Base-by-base conservation (phyloP, 2,797 vertebrate species). In the Hafferia zeledoni region DNA sequence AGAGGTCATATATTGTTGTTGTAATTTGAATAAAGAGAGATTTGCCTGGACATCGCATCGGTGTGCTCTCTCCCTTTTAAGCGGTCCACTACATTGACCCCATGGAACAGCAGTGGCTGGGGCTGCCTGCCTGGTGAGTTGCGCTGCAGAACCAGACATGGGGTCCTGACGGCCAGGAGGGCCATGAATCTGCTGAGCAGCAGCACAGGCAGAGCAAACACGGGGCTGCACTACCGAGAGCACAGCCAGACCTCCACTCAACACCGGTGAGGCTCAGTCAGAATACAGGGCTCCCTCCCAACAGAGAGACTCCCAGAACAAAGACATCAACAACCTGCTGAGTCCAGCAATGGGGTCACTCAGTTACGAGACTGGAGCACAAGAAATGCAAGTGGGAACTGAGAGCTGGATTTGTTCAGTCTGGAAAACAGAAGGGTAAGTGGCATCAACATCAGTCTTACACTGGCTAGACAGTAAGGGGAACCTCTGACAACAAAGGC, bases 91-190 rank as follows among this genome's bases (percentile, higher is more conserved):
- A n/a, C n/a, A n/a, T n/a, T n/a, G n/a, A 53, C 4, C 11, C 22
- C 57, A 57, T 1, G 11, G 33, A 59, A 25, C 17, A n/a, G 41
- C 17, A 44, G 22, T 56, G 64, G 16, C 17, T 28, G 43, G 64
- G n/a, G 22, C 69, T 13, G 35, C 24, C 12, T 27, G 39, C 24
- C 57, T 23, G 17, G 25, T 17, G 12, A 47, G 31, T n/a, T 30
- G 13, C 0, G 0, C 52, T 55, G 52, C 35, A 60, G 35, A 35
- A 55, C 65, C 2, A 0, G 69, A 46, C 28, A 24, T 3, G 0
- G 7, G 18, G 57, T 24, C 15, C 52, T 0, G 0, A 50, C 1
- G 25, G 25, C 59, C 41, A 33, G 30, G 41, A 49, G 24, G 20
- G 25, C 24, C n/a, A 23, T 1, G 11, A 65, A 22, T 20, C 41